Evolutionary conservation across 2,113 vertebrate species (phyloP), one percentile per base, ranked within the genome.

Genomic region (Proteles cristata): DNA sequence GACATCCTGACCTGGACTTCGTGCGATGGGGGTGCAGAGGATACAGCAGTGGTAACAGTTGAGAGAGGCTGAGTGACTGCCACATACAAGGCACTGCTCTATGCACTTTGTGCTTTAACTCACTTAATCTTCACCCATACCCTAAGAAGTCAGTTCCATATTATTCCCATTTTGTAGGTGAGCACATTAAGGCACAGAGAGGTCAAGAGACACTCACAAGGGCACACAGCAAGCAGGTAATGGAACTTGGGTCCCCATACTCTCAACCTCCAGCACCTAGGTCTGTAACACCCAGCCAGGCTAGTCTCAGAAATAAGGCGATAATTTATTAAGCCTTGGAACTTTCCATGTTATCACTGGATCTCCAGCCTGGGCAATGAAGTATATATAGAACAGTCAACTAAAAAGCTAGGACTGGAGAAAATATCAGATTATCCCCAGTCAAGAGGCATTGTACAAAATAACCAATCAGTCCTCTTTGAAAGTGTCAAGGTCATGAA

Each of bases 21-120:
- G 0, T 14, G 23, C 26, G 68, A 28, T 1, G 0, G 8, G n/a
- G 55, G 10, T 17, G 3, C 2, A 4, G 5, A 35, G 6, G 8
- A 3, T 0, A n/a, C 7, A 65, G 61, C 26, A 7, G 17, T 0
- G 10, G n/a, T 26, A n/a, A 39, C 43, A 4, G 79, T 55, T 65
- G 5, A 55, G 28, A 43, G 26, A 31, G 0, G 11, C 7, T 10
- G 61, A 66, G 11, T 2, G 45, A 77, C 8, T 3, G 0, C 14
- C 2, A 31, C 12, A 0, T 3, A 6, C 28, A 43, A 53, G 61
- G 1, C 31, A 43, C 43, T 9, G 0, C 63, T n/a, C 79, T 48
- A 11, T 2, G 26, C 10, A 1, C 16, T 12, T 26, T 4, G 5
- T 21, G 17, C 23, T 79, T n/a, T 4, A 80, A 39, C 55, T 65